Evolutionary conservation across 2,888 invertebrate species (phyloP).

Genomic region (Sesamia inferens): DNA sequence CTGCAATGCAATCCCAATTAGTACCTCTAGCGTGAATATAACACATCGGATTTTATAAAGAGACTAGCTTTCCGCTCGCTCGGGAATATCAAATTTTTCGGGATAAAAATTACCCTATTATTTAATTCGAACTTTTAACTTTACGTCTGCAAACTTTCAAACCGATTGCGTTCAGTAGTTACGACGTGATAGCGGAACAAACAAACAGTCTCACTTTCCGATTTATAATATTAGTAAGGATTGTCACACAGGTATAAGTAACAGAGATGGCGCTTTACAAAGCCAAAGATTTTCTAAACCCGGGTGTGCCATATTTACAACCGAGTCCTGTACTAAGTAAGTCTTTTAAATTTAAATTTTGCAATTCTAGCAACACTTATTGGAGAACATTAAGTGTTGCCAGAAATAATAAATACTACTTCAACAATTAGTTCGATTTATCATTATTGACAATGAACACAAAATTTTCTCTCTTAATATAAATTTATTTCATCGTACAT

Average conservation of each 20-base stretch:
- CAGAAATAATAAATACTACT: neutral
- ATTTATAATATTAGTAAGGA: too few species aligned
- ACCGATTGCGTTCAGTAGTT: too few species aligned
- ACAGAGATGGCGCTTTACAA: neutral
- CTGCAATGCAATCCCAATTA: conserved; percentile 22
- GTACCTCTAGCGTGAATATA: neutral
- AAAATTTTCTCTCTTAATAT: conserved; percentile 24
- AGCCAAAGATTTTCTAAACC: neutral
- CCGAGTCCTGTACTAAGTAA: neutral
- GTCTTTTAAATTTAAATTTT: too few species aligned
- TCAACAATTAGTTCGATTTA: conserved; percentile 19
- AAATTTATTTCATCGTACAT: conserved; percentile 39
- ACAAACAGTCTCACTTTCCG: too few species aligned
- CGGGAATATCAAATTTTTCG: too few species aligned
- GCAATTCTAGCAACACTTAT: conserved; percentile 16
- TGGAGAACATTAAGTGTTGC: neutral
- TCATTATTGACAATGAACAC: conserved; percentile 46
- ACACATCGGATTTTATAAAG: conserved; percentile 2
- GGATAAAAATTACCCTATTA: too few species aligned
- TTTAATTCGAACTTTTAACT: too few species aligned
- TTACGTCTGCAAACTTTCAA: too few species aligned
- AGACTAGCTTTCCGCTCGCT: too few species aligned
- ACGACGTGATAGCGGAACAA: too few species aligned
- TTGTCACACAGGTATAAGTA: neutral
- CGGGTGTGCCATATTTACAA: neutral